A percentile compares a stretch with the other conserved stretches of the same genome.
These are phyloP conservation scores for Megaustenia siamemsis DNA, from an alignment of 2,888 invertebrate genomes.

Conservation along the genomic window DNA sequence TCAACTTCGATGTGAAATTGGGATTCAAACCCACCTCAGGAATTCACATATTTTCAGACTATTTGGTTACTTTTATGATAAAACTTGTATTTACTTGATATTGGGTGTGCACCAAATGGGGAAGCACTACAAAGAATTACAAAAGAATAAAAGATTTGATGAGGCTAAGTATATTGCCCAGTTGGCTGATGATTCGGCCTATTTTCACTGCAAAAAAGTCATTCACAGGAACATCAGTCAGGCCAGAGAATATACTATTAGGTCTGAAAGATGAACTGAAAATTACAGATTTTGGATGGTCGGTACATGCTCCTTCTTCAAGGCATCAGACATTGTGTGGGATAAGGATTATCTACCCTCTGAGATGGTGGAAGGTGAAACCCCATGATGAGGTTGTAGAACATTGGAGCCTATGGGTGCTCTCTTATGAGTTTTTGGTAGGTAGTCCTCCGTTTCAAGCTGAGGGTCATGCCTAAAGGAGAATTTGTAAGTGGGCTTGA, in stretches of 20 bases:
- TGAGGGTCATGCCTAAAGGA: slow-evolving; percentile 81
- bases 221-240: slow-evolving; percentile 96
- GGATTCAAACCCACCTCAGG: slow-evolving; percentile 95
- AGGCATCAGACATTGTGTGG: slow-evolving; percentile 93
- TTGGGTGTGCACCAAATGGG: slow-evolving; percentile 96
- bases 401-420: slow-evolving; percentile 96
- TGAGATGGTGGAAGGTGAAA: slow-evolving; percentile 94
- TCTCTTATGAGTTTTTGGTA: slow-evolving; percentile 95
- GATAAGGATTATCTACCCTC: slow-evolving; percentile 96
- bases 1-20: slow-evolving; percentile 96
- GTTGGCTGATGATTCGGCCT: slow-evolving; percentile 91
- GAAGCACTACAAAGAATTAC: slow-evolving; percentile 89
- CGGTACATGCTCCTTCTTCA: slow-evolving; percentile 96
- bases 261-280: slow-evolving; percentile 92
- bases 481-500: slow-evolving; percentile 80
- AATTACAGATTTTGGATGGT: slow-evolving; percentile 99
- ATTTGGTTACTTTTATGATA: slow-evolving; percentile 97
- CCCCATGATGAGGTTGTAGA: slow-evolving; percentile 91
- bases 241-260: slow-evolving; percentile 95
- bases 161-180: slow-evolving; percentile 87
- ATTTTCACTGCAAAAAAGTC: slow-evolving; percentile 93
- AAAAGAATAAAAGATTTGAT: slow-evolving; percentile 85
- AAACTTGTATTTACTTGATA: slow-evolving; percentile 93
- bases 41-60: slow-evolving; percentile 96
- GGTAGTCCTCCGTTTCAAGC: slow-evolving; percentile 96